Evolutionary conservation across 2,113 vertebrate genomes (phyloP).

Genomic region (Lycaon pictus): DNA sequence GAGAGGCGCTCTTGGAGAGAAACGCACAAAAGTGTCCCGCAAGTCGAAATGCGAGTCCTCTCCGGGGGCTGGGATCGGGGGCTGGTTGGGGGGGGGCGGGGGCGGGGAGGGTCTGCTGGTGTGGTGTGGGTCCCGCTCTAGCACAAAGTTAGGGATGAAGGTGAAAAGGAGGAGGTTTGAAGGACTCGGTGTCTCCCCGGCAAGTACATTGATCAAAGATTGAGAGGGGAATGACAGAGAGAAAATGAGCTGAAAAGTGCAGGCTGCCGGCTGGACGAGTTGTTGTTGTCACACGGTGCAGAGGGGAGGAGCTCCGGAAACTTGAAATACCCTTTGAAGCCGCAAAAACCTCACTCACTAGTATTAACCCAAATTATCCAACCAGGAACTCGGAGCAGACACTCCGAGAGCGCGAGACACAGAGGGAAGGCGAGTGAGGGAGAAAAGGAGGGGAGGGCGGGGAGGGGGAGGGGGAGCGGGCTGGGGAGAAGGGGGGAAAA

Average conservation of each 20-base stretch:
- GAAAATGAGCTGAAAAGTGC: constrained; percentile 98
- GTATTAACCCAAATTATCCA: constrained; percentile 90
- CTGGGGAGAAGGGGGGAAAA: too few species aligned
- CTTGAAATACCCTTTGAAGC: constrained; percentile 93
- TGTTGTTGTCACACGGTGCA: constrained; percentile 99
- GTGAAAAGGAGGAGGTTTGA: constrained; percentile 90
- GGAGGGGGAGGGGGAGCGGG: not conserved
- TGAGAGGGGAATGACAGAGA: constrained; percentile 96
- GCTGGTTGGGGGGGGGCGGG: constrained; percentile 84
- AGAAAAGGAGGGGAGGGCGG: not conserved
- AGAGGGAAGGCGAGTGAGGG: not conserved
- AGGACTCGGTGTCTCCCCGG: constrained; percentile 89
- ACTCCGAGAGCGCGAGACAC: constrained; percentile 68
- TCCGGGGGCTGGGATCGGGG: constrained; percentile 82
- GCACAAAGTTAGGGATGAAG: constrained; percentile 90
- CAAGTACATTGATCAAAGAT: constrained; percentile 97
- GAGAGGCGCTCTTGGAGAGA: constrained; percentile 70
- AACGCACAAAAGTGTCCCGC: constrained; percentile 86
- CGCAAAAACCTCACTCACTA: constrained; percentile 89
- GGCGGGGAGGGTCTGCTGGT: constrained; percentile 82
- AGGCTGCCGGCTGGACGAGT: constrained; percentile 94
- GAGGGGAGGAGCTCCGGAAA: constrained; percentile 97
- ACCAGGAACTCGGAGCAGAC: constrained; percentile 87
- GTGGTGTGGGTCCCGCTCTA: constrained; percentile 88
- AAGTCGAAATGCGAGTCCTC: constrained; percentile 87